A percentile compares a stretch with the other conserved stretches of the same genome.
Evolutionary conservation across 2,113 vertebrate genomes (phyloP).

Genomic region (Polypterus bichir): DNA sequence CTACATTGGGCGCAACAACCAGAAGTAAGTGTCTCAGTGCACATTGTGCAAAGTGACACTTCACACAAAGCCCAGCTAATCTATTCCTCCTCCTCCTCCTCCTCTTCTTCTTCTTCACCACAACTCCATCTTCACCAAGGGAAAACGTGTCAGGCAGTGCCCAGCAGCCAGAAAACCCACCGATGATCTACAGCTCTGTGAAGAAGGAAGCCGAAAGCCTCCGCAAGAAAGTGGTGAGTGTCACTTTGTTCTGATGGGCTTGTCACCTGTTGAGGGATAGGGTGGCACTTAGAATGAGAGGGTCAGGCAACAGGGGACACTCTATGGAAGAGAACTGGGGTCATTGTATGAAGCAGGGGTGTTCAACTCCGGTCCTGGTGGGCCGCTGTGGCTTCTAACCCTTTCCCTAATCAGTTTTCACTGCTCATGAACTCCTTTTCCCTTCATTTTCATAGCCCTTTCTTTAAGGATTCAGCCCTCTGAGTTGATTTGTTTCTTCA

Average conservation of each 20-base stretch:
- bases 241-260: too few species aligned
- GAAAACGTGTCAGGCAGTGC: slow-evolving; percentile 74
- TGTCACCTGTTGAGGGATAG: too few species aligned
- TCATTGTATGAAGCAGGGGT: slow-evolving; percentile 7
- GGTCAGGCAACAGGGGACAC: slow-evolving; percentile 31
- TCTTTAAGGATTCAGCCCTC: too few species aligned
- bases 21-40: slow-evolving; percentile 47
- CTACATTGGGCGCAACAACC: slow-evolving; percentile 63
- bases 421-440: too few species aligned
- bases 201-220: slow-evolving; percentile 77
- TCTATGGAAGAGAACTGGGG: neutral
- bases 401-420: too few species aligned
- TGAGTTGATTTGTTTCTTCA: too few species aligned
- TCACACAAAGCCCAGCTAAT: too few species aligned
- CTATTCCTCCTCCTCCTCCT: too few species aligned
- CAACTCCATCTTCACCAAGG: slow-evolving; percentile 33
- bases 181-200: slow-evolving; percentile 71
- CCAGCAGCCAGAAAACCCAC: slow-evolving; percentile 62
- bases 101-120: too few species aligned
- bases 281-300: neutral
- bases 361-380: neutral
- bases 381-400: too few species aligned
- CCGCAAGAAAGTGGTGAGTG: slow-evolving; percentile 82
- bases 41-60: too few species aligned
- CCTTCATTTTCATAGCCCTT: too few species aligned